Percentiles rank a stretch among this genome's conserved stretches.
Evolutionary conservation across 2,888 invertebrate genomes (phyloP).

Genomic region (Aphodius sticticus): DNA sequence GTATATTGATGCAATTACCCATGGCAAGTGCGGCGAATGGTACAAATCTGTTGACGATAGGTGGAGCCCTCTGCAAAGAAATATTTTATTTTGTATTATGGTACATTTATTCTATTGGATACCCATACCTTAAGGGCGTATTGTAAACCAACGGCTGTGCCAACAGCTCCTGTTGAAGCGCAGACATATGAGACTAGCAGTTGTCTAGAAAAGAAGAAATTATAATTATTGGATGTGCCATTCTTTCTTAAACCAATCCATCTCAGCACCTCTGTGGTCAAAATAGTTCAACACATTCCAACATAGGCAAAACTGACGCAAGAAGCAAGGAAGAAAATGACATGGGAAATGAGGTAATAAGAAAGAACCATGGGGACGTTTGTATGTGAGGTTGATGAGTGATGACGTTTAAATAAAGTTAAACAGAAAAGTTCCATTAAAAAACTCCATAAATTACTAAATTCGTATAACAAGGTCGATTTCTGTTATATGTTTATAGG

Average conservation of each 20-base stretch:
- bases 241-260: background rate
- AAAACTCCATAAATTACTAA: no score
- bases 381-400: no score
- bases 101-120: slow-evolving; percentile 10
- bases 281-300: no score
- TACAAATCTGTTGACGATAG: slow-evolving; percentile 85
- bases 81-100: slow-evolving; percentile 11
- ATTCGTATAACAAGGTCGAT: no score
- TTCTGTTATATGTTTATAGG: no score
- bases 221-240: background rate
- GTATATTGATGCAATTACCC: slow-evolving; percentile 98
- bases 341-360: no score
- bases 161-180: slow-evolving; percentile 93
- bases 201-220: slow-evolving; percentile 65
- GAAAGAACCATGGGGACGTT: no score
- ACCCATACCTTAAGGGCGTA: slow-evolving; percentile 72
- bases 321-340: no score
- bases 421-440: no score
- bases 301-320: no score
- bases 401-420: no score
- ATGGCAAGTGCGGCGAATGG: slow-evolving; percentile 96
- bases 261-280: no score
- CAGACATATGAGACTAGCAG: slow-evolving; percentile 84
- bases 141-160: slow-evolving; percentile 91
- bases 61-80: slow-evolving; percentile 69